Percentiles rank a stretch among this genome's conserved stretches.
Conservation (phyloP, 1,140 invertebrate genomes). For the Teleopsis dalmanni region DNA sequence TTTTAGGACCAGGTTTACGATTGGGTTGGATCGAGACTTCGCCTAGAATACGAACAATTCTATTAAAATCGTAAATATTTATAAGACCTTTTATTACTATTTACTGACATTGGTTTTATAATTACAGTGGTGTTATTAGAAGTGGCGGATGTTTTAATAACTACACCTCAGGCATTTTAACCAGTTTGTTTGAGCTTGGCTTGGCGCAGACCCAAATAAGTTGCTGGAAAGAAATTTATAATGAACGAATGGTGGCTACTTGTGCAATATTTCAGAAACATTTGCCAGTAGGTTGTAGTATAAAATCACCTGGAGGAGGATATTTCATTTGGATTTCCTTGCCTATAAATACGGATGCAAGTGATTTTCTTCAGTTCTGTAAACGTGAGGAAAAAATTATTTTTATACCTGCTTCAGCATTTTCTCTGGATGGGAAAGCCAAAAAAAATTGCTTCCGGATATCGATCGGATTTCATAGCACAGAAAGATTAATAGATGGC, state of each 20-base stretch:
- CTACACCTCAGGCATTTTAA: conserved; percentile 52
- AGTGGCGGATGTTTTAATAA: conserved; percentile 58
- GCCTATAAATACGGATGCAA: conserved; percentile 32
- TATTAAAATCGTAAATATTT: conserved; percentile 42
- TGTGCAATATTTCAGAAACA: conserved; percentile 41
- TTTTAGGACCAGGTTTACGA: conserved; percentile 56
- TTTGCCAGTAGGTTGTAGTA: conserved; percentile 46
- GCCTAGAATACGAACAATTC: conserved; percentile 41
- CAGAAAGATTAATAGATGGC: conserved; percentile 26
- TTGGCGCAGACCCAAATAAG: conserved; percentile 48
- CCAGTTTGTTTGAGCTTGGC: conserved; percentile 49
- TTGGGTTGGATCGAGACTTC: conserved; percentile 61
- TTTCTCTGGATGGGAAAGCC: conserved; percentile 38
- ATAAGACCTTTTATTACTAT: background rate
- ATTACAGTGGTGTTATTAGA: conserved; percentile 47
- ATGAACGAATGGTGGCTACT: conserved; percentile 45
- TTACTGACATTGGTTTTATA: background rate
- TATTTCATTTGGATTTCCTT: conserved; percentile 55
- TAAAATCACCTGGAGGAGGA: conserved; percentile 47
- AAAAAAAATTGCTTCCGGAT: conserved; percentile 45
- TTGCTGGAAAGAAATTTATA: conserved; percentile 44
- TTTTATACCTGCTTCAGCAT: conserved; percentile 48
- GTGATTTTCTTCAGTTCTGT: conserved; percentile 22
- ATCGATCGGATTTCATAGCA: conserved; percentile 46
- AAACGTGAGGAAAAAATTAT: conserved; percentile 35